These are phyloP conservation scores for Acrocephalus kingi DNA, from an alignment of 2,113 vertebrate genomes.

Conservation along the genomic window DNA sequence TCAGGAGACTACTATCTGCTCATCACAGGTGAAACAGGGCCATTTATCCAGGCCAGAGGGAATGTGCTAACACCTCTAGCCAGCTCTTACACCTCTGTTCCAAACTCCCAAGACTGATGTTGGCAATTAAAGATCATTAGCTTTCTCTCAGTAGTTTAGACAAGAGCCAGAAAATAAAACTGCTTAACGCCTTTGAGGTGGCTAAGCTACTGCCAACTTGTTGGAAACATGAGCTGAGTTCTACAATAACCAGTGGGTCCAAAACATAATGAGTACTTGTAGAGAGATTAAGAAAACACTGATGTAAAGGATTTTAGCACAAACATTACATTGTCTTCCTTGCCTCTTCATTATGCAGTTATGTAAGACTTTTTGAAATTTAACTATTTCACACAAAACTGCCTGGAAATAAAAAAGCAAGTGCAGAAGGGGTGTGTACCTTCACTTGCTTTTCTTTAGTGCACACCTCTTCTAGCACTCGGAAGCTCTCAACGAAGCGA, in stretches of 20 bases:
- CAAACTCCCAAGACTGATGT: neutral
- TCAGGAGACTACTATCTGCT: neutral
- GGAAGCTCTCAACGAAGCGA: neutral
- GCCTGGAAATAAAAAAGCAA: neutral
- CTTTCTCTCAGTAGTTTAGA: neutral
- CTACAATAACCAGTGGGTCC: neutral
- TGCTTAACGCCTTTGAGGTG: neutral
- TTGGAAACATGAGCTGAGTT: neutral
- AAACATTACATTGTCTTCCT: neutral
- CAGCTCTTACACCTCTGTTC: neutral
- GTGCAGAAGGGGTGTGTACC: neutral
- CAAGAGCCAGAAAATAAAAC: neutral
- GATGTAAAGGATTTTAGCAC: constrained; percentile 31
- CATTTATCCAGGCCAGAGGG: neutral
- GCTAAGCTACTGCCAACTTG: neutral
- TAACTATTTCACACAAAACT: constrained; percentile 12
- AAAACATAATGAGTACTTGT: neutral
- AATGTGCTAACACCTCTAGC: neutral
- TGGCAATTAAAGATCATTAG: neutral
- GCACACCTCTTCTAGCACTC: neutral
- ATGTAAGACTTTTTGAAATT: constrained; percentile 9
- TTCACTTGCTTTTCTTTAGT: neutral
- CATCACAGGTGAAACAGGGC: neutral
- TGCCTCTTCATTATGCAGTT: neutral
- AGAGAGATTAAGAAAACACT: constrained; percentile 5